phyloP scores from a whole-genome alignment of 2,888 invertebrate species.

The Prostheceraeus crozeri region DNA sequence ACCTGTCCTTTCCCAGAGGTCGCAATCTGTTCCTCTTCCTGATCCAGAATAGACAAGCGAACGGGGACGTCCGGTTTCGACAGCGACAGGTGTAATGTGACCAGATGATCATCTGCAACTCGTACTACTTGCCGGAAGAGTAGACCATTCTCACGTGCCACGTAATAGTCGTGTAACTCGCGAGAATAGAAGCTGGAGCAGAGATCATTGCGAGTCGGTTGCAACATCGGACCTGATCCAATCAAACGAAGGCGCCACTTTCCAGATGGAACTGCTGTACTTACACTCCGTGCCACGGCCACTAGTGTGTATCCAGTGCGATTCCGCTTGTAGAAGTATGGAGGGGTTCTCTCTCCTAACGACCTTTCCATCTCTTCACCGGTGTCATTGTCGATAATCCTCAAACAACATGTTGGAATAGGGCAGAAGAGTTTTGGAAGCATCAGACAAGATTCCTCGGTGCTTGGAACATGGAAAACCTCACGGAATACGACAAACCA shows the following conservation, averaged over 20 bases:
- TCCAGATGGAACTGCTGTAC: constrained; percentile 45
- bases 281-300: constrained; percentile 20
- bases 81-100: constrained; percentile 52
- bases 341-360: constrained; percentile 54
- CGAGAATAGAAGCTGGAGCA: constrained; percentile 49
- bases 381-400: constrained; percentile 56
- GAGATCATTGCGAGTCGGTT: constrained; percentile 51
- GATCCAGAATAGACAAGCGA: constrained; percentile 50
- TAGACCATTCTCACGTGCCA: constrained; percentile 51
- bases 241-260: constrained; percentile 56
- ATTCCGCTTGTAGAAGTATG: constrained; percentile 51
- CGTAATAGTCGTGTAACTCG: constrained; percentile 54
- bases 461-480: constrained; percentile 45
- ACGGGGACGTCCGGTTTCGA: constrained; percentile 54
- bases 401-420: constrained; percentile 49
- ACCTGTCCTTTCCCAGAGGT: constrained; percentile 51
- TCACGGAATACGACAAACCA: constrained; percentile 56
- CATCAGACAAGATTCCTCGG: constrained; percentile 47
- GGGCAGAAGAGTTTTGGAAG: constrained; percentile 37
- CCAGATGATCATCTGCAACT: constrained; percentile 52
- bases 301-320: constrained; percentile 14
- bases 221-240: constrained; percentile 48
- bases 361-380: constrained; percentile 54
- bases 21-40: constrained; percentile 45
- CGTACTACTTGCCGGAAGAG: constrained; percentile 53